Evolutionary conservation across 35 echinoderm and acorn worm species (phyloP), one percentile per base, ranked within the genome.

Genomic region (Lytechinus pictus): DNA sequence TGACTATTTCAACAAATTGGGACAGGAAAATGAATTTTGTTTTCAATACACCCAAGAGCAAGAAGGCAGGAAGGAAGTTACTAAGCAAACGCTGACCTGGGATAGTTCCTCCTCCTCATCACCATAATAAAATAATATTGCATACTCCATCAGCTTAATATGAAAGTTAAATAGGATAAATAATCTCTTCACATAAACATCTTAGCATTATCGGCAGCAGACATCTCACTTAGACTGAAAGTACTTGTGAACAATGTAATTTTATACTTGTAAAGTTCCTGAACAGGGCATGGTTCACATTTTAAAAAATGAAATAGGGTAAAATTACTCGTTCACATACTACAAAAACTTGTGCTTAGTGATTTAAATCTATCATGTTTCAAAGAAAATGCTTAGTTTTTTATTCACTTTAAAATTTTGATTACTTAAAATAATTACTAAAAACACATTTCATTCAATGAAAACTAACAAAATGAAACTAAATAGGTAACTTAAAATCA

Each of bases 61-160:
- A 71, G 24, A 71, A 19, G 61, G 14, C 61, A 71, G 61, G 61
- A 71, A 16, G 61, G 61, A 71, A 71, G 8, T 19, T 6, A 71
- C 16, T 12, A 71, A 79, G 66, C 8, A 79, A 16, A 79, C 4
- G n/a, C 66, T 79, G 66, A 79, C 66, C 66, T 79, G n/a, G 66
- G 66, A 79, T 79, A 79, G 66, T 79, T 79, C 66, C 66, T 79
- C n/a, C n/a, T 79, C 66, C 66, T 79, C 66, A 8, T 79, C 66
- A 79, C 4, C 19, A 4, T 79, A 79, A 79, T 79, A 79, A 79
- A 79, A 79, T 79, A 79, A 79, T 79, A 79, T 79, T 19, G 19
- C 5, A 13, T 11, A 13, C 13, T 13, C 9, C 13, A 58, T 58
- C 5, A 7, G 9, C 13, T 44, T 79, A 24, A n/a, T 4, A 79